These are phyloP conservation scores for Sarcoramphus papa DNA, from an alignment of 2,797 vertebrate genomes.

Conservation along the genomic window DNA sequence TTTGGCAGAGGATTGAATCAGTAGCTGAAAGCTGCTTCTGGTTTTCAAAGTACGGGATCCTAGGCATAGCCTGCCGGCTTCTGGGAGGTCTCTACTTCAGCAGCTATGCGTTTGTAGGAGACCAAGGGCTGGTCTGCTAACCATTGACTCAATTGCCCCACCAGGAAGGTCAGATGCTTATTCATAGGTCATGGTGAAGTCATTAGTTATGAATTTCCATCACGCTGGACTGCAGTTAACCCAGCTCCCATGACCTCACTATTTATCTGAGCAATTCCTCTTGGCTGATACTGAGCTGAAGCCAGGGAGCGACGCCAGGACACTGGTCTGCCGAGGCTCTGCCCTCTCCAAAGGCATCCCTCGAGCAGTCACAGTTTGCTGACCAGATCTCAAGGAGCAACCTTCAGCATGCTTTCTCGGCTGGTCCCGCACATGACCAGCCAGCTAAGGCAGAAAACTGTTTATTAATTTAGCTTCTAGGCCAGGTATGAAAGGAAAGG, in stretches of 20 bases:
- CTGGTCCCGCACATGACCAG: background rate
- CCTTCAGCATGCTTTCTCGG: background rate
- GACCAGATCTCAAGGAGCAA: background rate
- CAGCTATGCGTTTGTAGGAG: background rate
- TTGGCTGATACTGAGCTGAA: rapidly evolving
- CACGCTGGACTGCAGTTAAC: background rate
- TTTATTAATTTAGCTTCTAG: background rate
- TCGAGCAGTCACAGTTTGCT: background rate
- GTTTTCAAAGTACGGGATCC: rapidly evolving
- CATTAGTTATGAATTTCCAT: background rate
- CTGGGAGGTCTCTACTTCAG: background rate
- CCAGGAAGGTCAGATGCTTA: background rate
- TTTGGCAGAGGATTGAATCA: background rate
- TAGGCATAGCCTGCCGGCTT: background rate
- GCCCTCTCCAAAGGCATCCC: background rate
- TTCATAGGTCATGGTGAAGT: background rate
- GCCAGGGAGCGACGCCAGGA: rapidly evolving
- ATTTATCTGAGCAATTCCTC: background rate
- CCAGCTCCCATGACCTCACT: background rate
- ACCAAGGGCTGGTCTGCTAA: background rate
- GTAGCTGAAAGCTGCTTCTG: background rate
- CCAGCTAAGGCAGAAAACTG: background rate
- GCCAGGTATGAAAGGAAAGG: background rate
- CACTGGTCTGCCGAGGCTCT: background rate
- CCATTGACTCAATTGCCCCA: background rate